phyloP scores from a whole-genome alignment of 1,140 invertebrate species.

The Drosophila burlai region DNA sequence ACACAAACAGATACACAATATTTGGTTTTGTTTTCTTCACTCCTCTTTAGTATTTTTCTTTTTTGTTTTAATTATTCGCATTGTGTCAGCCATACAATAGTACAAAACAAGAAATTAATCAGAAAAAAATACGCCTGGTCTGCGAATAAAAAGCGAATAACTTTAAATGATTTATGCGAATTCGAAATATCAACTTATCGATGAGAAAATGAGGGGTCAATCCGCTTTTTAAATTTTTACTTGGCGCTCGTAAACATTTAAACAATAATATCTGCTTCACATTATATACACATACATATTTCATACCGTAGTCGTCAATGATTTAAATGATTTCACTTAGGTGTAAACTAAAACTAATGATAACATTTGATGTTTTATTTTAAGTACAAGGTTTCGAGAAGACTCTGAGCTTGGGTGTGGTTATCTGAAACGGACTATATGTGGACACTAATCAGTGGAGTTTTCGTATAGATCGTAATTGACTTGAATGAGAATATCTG shows the following conservation, averaged over 20 bases:
- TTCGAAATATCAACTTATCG: slow-evolving; percentile 25
- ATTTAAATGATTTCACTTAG: slow-evolving; percentile 65
- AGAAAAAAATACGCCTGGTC: slow-evolving; percentile 3
- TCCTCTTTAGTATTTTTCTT: slow-evolving; percentile 22
- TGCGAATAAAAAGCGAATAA: slow-evolving; percentile 30
- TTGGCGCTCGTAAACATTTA: slow-evolving; percentile 30
- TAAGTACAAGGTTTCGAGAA: slow-evolving; percentile 64
- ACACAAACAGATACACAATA: slow-evolving; percentile 70
- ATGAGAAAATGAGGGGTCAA: slow-evolving; percentile 22
- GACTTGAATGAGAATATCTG: slow-evolving; percentile 57
- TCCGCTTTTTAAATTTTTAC: slow-evolving; percentile 16
- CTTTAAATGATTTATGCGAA: slow-evolving; percentile 49
- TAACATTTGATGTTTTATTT: slow-evolving; percentile 66
- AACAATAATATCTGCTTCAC: slow-evolving; percentile 53
- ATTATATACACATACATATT: slow-evolving; percentile 75
- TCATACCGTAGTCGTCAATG: slow-evolving; percentile 37
- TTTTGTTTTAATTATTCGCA: slow-evolving; percentile 54
- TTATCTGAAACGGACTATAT: slow-evolving; percentile 45
- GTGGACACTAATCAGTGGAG: slow-evolving; percentile 35
- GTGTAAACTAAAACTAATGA: slow-evolving; percentile 81
- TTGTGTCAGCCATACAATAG: slow-evolving; percentile 24
- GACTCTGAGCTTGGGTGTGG: slow-evolving; percentile 59
- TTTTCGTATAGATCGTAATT: slow-evolving; percentile 62
- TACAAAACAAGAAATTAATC: slow-evolving; percentile 23
- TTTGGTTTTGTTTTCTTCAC: slow-evolving; percentile 55